Conservation (phyloP, 2,797 vertebrate species). For the Furcifer pardalis region DNA sequence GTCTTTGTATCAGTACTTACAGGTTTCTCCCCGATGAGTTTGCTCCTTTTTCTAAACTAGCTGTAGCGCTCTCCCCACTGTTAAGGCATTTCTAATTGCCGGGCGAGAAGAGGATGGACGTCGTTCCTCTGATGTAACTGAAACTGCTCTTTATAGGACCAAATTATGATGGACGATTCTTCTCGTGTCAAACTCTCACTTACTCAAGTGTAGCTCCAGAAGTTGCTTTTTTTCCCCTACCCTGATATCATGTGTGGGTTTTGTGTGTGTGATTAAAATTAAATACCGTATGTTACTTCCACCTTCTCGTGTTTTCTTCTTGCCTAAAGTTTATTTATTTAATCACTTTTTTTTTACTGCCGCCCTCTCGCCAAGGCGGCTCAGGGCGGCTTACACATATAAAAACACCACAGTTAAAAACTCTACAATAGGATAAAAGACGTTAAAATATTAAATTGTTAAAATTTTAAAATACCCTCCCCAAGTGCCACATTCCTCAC, state of each 20-base stretch:
- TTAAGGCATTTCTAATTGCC: not conserved
- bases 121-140: not conserved
- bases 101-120: not conserved
- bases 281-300: conserved; percentile 32
- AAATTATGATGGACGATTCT: conserved; percentile 27
- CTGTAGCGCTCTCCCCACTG: not conserved
- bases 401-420: no score
- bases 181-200: not conserved
- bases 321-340: no score
- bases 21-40: not conserved
- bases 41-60: no score
- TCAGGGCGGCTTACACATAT: no score
- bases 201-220: not conserved
- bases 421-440: no score
- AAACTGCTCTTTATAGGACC: conserved; percentile 28
- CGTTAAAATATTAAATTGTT: no score
- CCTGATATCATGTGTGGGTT: conserved; percentile 7
- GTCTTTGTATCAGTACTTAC: not conserved
- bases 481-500: no score
- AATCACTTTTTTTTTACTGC: no score
- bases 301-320: not conserved
- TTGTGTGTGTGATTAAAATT: conserved; percentile 34
- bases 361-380: no score
- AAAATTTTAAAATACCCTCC: no score
- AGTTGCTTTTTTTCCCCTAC: not conserved